Base-by-base conservation (phyloP, 2,888 invertebrate species). In the Eupithecia subumbrata region DNA sequence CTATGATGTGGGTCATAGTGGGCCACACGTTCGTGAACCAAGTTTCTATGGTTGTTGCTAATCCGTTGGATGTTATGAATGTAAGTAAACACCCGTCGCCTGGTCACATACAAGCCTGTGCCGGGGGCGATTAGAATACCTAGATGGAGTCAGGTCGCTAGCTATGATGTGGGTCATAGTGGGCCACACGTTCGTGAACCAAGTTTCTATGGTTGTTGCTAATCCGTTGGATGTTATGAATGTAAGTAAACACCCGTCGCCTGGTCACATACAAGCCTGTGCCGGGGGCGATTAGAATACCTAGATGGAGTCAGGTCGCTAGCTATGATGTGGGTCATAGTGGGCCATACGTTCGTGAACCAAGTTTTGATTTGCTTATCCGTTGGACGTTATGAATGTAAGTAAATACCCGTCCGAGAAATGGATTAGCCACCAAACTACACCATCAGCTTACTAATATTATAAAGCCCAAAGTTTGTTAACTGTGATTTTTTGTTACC, bases 121-220 rank as follows among this genome's bases (percentile, higher is more conserved):
- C 83, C 91, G 1, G 90, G 90, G 0, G 82, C 93, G 2, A 80
- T 95, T 40, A n/a, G 89, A 92, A 56, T 95, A 95, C 81, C 78
- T 95, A 60, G 91, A 95, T 73, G 14, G 14, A 0, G 83, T 95
- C n/a, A 87, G 95, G 74, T 84, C 90, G 0, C 82, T 95, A 0
- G 93, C 95, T 14, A 95, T 95, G 90, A 85, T 92, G 82, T 95
- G 95, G 95, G 91, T 95, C 56, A 87, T 95, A 30, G 69, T 2
- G 94, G 92, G 0, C 9, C 95, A 95, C 70, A 86, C 90, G 0
- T 91, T 88, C 64, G 72, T 82, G 7, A 84, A 72, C 67, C 84
- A 85, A 67, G 72, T 82, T 9, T n/a, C 80, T 56, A 68, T 82
- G 43, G 18, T 81, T 48, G 68, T 85, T 74, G 82, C 82, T 5